These are phyloP conservation scores for Tricholauxania praeusta DNA, from an alignment of 2,888 invertebrate genomes.

Conservation along the genomic window DNA sequence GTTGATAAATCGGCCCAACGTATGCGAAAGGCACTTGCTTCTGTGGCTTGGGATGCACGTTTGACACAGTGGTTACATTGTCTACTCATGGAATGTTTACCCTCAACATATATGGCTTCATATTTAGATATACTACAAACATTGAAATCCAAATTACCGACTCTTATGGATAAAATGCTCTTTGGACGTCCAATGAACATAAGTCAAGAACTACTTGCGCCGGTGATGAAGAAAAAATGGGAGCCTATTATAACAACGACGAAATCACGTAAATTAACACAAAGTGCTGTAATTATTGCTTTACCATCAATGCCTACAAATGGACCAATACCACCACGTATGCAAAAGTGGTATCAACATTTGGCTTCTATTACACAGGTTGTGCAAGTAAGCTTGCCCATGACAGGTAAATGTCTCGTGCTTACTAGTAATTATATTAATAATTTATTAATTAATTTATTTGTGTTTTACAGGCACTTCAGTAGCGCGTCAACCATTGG, in stretches of 20 bases:
- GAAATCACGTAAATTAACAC: slow-evolving; percentile 77
- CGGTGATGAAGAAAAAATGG: slow-evolving; percentile 75
- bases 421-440: not conserved
- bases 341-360: slow-evolving; percentile 78
- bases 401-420: slow-evolving; percentile 53
- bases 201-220: slow-evolving; percentile 75
- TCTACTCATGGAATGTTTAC: slow-evolving; percentile 77
- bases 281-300: slow-evolving; percentile 76
- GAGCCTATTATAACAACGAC: slow-evolving; percentile 77
- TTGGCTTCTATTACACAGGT: slow-evolving; percentile 78
- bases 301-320: slow-evolving; percentile 72
- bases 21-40: slow-evolving; percentile 77
- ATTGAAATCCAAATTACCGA: slow-evolving; percentile 77
- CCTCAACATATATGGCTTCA: slow-evolving; percentile 75
- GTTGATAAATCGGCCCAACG: slow-evolving; percentile 78
- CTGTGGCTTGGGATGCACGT: slow-evolving; percentile 79
- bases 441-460: not conserved
- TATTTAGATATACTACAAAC: slow-evolving; percentile 85
- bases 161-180: slow-evolving; percentile 80
- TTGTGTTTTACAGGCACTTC: slow-evolving; percentile 52
- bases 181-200: slow-evolving; percentile 71
- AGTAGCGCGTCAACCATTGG: slow-evolving; percentile 61
- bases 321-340: slow-evolving; percentile 69
- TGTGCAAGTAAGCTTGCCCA: slow-evolving; percentile 68
- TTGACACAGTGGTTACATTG: slow-evolving; percentile 83